phyloP scores from a whole-genome alignment of 1,140 invertebrate genomes.

The Whitmania pigra region DNA sequence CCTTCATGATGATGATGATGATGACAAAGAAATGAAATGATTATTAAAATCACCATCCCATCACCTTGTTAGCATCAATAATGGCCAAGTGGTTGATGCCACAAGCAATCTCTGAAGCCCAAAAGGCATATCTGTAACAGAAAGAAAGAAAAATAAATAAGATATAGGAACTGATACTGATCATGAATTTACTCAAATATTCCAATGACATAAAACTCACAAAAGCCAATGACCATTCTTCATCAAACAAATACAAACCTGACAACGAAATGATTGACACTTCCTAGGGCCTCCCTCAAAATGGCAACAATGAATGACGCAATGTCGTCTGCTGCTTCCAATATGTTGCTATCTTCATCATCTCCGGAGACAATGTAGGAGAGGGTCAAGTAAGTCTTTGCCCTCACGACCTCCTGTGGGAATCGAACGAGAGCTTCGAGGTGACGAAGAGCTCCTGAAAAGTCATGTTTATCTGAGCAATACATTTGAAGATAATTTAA shows the following conservation, averaged over 20 bases:
- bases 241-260: not conserved
- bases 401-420: conserved; percentile 28
- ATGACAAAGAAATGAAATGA: not conserved
- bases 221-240: not conserved
- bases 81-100: conserved; percentile 34
- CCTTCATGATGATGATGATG: not conserved
- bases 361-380: conserved; percentile 32
- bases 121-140: conserved; percentile 32
- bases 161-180: not conserved
- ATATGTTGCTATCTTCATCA: conserved; percentile 30
- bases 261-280: conserved; percentile 15
- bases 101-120: conserved; percentile 30
- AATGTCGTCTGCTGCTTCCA: conserved; percentile 27
- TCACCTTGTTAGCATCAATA: conserved; percentile 34
- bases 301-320: conserved; percentile 32
- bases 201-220: not conserved
- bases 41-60: not conserved
- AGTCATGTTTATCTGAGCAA: no score
- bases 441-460: conserved; percentile 15
- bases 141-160: conserved; percentile 25
- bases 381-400: conserved; percentile 32
- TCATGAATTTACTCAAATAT: not conserved
- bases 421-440: conserved; percentile 25
- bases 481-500: no score
- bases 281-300: conserved; percentile 28